Conservation (phyloP, 53 echinoderm and acorn worm species). For the Glandiceps talaboti region DNA sequence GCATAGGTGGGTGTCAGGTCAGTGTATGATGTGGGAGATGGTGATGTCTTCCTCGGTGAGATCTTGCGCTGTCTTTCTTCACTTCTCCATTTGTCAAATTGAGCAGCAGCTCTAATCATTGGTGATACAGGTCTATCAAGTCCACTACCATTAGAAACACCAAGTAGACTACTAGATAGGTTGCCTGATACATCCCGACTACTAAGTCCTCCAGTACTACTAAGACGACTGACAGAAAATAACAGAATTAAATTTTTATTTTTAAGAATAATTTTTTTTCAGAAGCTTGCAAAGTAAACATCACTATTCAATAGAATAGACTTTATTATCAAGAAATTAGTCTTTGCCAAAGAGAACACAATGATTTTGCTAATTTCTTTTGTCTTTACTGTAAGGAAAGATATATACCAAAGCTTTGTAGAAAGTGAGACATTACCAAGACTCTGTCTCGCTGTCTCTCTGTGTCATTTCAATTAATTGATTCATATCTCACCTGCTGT, state of each 20-base stretch:
- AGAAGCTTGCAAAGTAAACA: no score
- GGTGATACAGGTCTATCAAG: conserved; percentile 61
- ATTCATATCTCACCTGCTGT: not conserved
- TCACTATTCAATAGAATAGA: no score
- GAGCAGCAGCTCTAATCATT: conserved; percentile 76
- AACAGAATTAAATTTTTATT: not conserved
- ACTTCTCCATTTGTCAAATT: conserved; percentile 47
- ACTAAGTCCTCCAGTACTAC: not conserved
- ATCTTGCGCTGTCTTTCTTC: conserved; percentile 13
- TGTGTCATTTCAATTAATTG: no score
- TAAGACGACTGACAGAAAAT: not conserved
- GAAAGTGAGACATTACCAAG: no score
- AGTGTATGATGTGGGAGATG: not conserved
- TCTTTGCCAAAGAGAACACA: no score
- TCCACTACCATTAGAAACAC: conserved; percentile 5
- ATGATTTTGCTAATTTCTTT: no score
- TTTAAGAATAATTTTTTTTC: no score
- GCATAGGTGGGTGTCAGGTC: not conserved
- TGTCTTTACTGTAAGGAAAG: no score
- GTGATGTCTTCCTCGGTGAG: not conserved
- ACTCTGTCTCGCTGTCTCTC: no score
- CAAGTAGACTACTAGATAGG: not conserved
- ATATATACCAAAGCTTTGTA: no score
- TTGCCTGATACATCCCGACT: not conserved
- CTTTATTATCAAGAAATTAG: no score